phyloP scores from a whole-genome alignment of 2,888 invertebrate species.

The Blastobasis lacticolella region DNA sequence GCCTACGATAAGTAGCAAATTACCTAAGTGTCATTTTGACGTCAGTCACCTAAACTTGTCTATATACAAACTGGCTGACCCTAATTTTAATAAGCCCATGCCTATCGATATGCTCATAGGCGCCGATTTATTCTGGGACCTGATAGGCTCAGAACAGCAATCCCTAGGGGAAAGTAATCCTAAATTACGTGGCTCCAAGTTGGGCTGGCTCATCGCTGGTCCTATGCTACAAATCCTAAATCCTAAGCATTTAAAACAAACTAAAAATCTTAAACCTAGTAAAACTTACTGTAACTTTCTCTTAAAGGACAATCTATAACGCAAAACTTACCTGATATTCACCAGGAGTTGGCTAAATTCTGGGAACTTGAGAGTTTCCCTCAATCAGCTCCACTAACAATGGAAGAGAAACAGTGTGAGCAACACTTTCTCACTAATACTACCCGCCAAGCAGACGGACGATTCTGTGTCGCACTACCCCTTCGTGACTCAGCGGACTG shows the following conservation, averaged over 20 bases:
- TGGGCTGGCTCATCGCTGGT: conserved; percentile 11
- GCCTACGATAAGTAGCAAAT: conserved; percentile 1
- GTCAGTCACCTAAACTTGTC: background rate
- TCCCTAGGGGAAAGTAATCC: conserved; percentile 7
- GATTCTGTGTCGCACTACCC: background rate
- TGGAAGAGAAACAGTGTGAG: background rate
- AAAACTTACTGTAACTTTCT: background rate
- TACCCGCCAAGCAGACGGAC: background rate
- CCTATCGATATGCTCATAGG: conserved; percentile 11
- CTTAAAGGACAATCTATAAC: too few relatives aligned
- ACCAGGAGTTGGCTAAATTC: background rate
- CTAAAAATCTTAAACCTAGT: background rate
- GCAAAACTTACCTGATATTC: too few relatives aligned
- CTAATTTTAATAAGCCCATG: conserved; percentile 10
- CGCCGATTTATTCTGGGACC: conserved; percentile 13
- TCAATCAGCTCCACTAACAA: background rate
- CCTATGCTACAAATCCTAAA: background rate
- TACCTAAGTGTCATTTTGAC: conserved; percentile 3
- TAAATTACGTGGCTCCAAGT: conserved; percentile 7
- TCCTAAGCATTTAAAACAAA: background rate
- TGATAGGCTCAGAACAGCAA: conserved; percentile 7
- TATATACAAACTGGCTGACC: conserved; percentile 8
- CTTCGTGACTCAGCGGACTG: background rate
- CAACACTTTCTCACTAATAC: background rate
- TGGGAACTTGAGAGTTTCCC: background rate